These are phyloP conservation scores for Gymnosoma rotundatum DNA, from an alignment of 2,888 invertebrate species.

Conservation along the genomic window DNA sequence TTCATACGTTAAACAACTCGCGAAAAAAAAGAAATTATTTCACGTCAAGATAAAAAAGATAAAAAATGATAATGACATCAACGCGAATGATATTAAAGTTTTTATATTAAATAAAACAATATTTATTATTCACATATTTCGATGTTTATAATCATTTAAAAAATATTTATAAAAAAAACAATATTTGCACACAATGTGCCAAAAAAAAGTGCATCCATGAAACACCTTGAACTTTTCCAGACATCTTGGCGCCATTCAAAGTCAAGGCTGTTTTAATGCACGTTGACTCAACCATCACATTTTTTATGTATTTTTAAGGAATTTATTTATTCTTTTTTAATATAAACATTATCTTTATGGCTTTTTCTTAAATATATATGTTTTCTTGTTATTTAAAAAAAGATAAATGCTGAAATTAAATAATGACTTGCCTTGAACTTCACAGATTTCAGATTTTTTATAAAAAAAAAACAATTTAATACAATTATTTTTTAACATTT, in stretches of 20 bases:
- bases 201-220: constrained; percentile 7
- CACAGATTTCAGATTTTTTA: not conserved
- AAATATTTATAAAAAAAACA: not conserved
- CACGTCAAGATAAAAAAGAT: no score
- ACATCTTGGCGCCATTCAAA: constrained; percentile 40
- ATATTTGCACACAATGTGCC: constrained; percentile 5
- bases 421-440: not conserved
- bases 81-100: no score
- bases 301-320: not conserved
- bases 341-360: not conserved
- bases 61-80: no score
- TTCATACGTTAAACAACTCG: no score
- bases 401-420: not conserved
- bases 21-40: no score
- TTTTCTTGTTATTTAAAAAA: not conserved
- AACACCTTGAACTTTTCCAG: constrained; percentile 49
- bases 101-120: no score
- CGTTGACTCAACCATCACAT: not conserved
- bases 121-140: no score
- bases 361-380: not conserved
- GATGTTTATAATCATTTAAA: not conserved
- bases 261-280: constrained; percentile 9
- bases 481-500: no score
- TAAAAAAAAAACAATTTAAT: no score
- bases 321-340: not conserved